Evolutionary conservation across 1,140 invertebrate genomes (phyloP).

Genomic region (Dendrolimus punctatus): DNA sequence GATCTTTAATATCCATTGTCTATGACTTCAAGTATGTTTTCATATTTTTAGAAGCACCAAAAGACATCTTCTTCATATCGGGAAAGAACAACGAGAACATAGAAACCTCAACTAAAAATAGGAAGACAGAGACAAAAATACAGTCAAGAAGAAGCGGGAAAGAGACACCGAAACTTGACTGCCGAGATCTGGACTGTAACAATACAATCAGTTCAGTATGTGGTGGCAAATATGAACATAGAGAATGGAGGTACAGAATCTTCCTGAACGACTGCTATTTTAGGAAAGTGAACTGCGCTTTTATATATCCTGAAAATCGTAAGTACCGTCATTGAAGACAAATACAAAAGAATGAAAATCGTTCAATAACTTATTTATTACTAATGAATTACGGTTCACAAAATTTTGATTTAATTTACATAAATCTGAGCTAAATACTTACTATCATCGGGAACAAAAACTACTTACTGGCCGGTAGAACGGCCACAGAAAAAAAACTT

Average conservation of each 20-base stretch:
- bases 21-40: not conserved
- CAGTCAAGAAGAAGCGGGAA: constrained; percentile 7
- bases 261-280: constrained; percentile 54
- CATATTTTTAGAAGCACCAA: constrained; percentile 25
- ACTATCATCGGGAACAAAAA: no score
- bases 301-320: constrained; percentile 41
- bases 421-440: no score
- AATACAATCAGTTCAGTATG: constrained; percentile 34
- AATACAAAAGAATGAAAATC: no score
- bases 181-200: constrained; percentile 35
- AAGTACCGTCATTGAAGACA: constrained; percentile 15
- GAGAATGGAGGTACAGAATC: constrained; percentile 30
- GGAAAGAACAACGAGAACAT: constrained; percentile 41
- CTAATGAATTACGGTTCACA: no score
- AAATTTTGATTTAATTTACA: no score
- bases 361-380: no score
- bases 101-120: constrained; percentile 9
- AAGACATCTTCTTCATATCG: constrained; percentile 37
- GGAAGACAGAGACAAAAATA: constrained; percentile 5
- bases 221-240: constrained; percentile 32
- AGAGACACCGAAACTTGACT: constrained; percentile 18
- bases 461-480: no score
- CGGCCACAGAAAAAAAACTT: no score
- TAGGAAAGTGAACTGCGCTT: constrained; percentile 49
- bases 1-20: no score